Base-by-base conservation (phyloP, 2,888 invertebrate species). In the Calameuta idolon region DNA sequence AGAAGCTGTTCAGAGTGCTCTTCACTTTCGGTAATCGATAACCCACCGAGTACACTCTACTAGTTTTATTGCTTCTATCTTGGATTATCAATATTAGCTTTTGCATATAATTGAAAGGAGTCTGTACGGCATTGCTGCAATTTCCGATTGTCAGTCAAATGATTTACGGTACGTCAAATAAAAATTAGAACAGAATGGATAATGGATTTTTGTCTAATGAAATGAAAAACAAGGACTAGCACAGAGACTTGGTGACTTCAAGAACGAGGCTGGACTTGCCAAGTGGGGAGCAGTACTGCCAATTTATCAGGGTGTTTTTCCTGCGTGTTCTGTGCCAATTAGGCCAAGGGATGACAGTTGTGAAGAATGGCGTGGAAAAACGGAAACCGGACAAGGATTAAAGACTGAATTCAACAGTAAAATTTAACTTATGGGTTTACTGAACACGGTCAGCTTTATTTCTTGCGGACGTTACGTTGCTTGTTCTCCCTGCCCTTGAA, bases 401-500 rank as follows among this genome's bases (percentile, higher is more conserved):
- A 55, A 55, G 55, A 23, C 23, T 55, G 9, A 55, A 55, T 55
- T 55, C 9, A 23, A 15, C 23, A 23, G 55, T 55, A 55, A 9
- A 55, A 55, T 55, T 55, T 55, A 55, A 55, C 23, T 69, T 23
- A 9, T n/a, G 12, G 40, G 30, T 76, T 73, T 40, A 75, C 35
- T 75, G 4, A 34, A 35, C 33, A 37, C 12, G 15, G 37, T 35
- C 76, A n/a, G 4, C 12, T 12, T 83, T 77, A 89, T 75, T 90
- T 90, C 79, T 90, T 90, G 31, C 85, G 92, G 81, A 92, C 79
- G 40, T 82, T 85, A 40, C 85, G 93, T 83, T 93, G 93, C 78
- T 93, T 93, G 40, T 92, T 92, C 37, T 92, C 92, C 0, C 93
- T 93, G 1, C 91, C 92, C 86, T 94, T 94, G 87, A 96, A 96